Conservation (phyloP, 2,113 vertebrate genomes). For the Arothron firmamentum region DNA sequence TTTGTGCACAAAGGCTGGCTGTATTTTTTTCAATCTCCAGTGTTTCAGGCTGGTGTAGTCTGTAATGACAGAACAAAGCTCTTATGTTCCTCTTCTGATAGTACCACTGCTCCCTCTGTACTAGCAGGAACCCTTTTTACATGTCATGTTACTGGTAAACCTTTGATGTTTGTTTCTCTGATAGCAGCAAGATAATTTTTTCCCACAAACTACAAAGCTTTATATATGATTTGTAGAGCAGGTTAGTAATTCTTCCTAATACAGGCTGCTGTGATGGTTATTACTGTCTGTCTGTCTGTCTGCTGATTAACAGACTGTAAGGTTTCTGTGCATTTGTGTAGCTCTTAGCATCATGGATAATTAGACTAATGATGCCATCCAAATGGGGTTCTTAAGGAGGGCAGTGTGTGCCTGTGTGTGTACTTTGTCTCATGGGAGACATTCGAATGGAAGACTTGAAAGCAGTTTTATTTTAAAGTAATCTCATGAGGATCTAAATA, state of each 20-base stretch:
- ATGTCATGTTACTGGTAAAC: no score
- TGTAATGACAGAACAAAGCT: no score
- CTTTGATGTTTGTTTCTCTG: background rate
- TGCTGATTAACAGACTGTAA: slow-evolving; percentile 62
- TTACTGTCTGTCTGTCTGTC: slow-evolving; percentile 54
- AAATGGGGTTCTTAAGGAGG: slow-evolving; percentile 60
- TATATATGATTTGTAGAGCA: slow-evolving; percentile 31
- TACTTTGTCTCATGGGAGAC: slow-evolving; percentile 35
- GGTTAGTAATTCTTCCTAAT: slow-evolving; percentile 24
- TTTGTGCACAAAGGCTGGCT: slow-evolving; percentile 32
- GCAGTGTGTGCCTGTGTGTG: background rate
- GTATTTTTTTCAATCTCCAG: no score
- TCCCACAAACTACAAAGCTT: slow-evolving; percentile 10
- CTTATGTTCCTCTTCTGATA: no score
- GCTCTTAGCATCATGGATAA: slow-evolving; percentile 69
- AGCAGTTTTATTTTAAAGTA: slow-evolving; percentile 47
- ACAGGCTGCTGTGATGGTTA: slow-evolving; percentile 32
- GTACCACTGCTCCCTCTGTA: no score
- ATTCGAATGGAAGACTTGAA: slow-evolving; percentile 54
- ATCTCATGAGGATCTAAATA: slow-evolving; percentile 42
- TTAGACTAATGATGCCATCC: slow-evolving; percentile 74
- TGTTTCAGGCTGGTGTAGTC: no score
- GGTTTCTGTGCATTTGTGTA: slow-evolving; percentile 63
- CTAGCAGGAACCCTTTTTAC: no score
- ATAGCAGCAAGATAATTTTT: slow-evolving; percentile 3